Percentiles rank a stretch among this genome's conserved stretches.
Evolutionary conservation across 2,888 invertebrate species (phyloP).

Genomic region (Tetramorium bicarinatum): DNA sequence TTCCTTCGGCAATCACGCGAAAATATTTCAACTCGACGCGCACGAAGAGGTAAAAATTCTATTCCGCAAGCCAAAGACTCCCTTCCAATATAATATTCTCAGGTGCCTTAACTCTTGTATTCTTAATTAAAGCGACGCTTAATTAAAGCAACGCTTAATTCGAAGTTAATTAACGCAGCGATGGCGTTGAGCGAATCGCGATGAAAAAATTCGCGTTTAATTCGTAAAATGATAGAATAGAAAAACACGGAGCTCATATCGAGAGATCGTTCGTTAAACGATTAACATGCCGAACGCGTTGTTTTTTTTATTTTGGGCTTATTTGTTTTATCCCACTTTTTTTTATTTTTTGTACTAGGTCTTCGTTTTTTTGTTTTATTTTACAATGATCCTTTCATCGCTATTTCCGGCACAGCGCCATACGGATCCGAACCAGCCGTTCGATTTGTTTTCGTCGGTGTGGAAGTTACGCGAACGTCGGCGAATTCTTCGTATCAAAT

Average conservation of each 20-base stretch:
- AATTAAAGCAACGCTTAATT: constrained; percentile 30
- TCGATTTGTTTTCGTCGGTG: constrained; percentile 30
- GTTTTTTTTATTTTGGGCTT: constrained; percentile 19
- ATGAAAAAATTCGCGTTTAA: not conserved
- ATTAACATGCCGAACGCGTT: not conserved
- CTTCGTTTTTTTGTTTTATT: constrained; percentile 4
- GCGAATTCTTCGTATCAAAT: constrained; percentile 10
- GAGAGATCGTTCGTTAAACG: constrained; percentile 4
- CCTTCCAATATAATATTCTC: not conserved
- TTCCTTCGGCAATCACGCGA: constrained; percentile 3
- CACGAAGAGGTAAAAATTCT: not conserved
- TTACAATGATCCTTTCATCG: constrained; percentile 31
- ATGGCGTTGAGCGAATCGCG: not conserved
- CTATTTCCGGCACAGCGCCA: not conserved
- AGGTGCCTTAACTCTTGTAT: not conserved
- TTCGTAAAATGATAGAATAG: not conserved
- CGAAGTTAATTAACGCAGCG: constrained; percentile 10
- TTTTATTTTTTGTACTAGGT: not conserved
- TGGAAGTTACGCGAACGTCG: constrained; percentile 18
- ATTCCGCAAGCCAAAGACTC: not conserved
- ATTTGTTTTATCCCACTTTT: not conserved
- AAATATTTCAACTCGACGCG: constrained; percentile 7
- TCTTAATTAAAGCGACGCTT: not conserved
- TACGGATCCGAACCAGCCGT: not conserved
- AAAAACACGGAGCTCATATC: not conserved